Evolutionary conservation across 2,797 vertebrate genomes (phyloP), one percentile per base, ranked within the genome.

Genomic region (Cuculus canorus): DNA sequence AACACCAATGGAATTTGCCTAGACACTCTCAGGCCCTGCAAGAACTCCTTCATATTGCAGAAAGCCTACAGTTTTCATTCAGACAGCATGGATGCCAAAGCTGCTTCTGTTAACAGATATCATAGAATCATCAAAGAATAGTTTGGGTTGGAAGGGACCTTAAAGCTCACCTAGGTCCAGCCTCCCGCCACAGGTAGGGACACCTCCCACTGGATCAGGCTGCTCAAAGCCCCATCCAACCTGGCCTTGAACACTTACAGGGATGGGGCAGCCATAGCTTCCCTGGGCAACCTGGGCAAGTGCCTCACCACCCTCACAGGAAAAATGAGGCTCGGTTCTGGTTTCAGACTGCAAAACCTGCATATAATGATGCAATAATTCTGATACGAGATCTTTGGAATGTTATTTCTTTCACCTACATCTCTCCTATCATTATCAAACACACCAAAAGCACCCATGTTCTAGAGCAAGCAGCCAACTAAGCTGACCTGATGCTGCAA

Each of bases 21-120:
- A n/a, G 14, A 27, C 15, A n/a, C 50, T 32, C 47, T 32, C 5
- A 71, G 15, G 13, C 18, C 39, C 6, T 19, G 37, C 37, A 24
- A 2, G 11, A 75, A 78, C 17, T 11, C 43, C n/a, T 17, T 28
- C 11, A 4, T 10, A 25, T 3, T 52, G n/a, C 80, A 72, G 66
- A 27, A 92, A 78, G 13, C 32, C 59, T 22, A 53, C 24, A 13
- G 35, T 32, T 79, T 43, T 45, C 81, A 41, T 6, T 59, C 52
- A 13, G 5, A 17, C 0, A 47, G 39, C 0, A 6, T 1, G 6
- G 63, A 15, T 24, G n/a, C 17, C 79, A 75, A 84, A 39, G 56
- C 24, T 87, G 2, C 30, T 54, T 45, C 76, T 50, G 18, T 28
- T 77, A 41, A 19, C 16, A 52, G 5, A 30, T 63, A 11, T 48